Percentiles rank a stretch among this genome's conserved stretches.
phyloP scores from a whole-genome alignment of 1,140 invertebrate genomes.

The Pogonognathellus flavescens region DNA sequence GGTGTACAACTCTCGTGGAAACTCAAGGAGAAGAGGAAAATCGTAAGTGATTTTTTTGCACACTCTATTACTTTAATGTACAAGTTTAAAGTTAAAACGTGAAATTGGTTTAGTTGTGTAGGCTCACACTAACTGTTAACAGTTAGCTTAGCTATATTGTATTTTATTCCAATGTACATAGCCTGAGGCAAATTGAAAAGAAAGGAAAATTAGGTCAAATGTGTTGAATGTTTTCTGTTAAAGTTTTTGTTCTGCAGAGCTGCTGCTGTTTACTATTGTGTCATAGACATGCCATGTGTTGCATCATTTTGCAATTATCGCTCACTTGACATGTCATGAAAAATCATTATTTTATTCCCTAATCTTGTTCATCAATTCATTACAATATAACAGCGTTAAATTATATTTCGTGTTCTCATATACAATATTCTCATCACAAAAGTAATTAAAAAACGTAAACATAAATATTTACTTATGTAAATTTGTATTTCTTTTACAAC shows the following conservation, averaged over 20 bases:
- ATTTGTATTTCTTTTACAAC: neutral
- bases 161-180: neutral
- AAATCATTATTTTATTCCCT: neutral
- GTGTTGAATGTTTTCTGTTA: neutral
- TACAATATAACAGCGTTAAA: neutral
- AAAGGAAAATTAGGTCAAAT: constrained; percentile 41
- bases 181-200: constrained; percentile 15
- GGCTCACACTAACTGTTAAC: neutral
- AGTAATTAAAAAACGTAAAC: neutral
- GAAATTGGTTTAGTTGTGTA: neutral
- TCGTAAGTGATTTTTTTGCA: neutral
- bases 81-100: neutral
- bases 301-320: neutral
- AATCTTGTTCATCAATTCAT: neutral
- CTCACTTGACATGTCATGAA: constrained; percentile 4
- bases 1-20: neutral
- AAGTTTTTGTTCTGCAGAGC: neutral
- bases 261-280: neutral
- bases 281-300: neutral
- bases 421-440: neutral
- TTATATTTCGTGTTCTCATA: neutral
- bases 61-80: neutral
- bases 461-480: no score
- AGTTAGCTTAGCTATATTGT: neutral
- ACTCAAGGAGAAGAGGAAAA: neutral